A percentile compares a stretch with the other conserved stretches of the same genome.
These are phyloP conservation scores for Tympanuchus pallidicinctus DNA, from an alignment of 2,113 vertebrate species.

Conservation along the genomic window DNA sequence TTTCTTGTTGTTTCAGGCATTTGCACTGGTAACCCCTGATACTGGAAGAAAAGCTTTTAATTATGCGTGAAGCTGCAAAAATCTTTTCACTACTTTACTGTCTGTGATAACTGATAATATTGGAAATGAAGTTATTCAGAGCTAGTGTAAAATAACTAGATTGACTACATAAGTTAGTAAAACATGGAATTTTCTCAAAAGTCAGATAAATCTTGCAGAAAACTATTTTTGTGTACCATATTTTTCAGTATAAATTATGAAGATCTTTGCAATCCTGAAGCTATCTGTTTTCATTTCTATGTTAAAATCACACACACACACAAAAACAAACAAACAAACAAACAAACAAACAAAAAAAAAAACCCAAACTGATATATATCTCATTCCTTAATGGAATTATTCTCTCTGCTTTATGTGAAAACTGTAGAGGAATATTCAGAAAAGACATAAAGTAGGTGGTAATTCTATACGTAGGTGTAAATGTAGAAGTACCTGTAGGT, in stretches of 20 bases:
- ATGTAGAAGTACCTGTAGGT: not conserved
- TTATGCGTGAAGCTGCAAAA: not conserved
- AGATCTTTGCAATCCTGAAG: not conserved
- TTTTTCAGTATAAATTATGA: not conserved
- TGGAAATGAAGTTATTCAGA: not conserved
- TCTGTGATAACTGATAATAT: not conserved
- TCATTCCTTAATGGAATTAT: not conserved
- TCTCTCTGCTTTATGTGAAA: not conserved
- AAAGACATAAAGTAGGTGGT: not conserved
- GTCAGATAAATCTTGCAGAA: not conserved
- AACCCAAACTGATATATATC: not conserved
- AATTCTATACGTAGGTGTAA: not conserved
- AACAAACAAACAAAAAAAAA: too few species aligned
- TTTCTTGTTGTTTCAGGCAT: not conserved
- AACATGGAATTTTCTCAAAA: not conserved
- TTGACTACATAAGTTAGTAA: not conserved
- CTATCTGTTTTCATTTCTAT: not conserved
- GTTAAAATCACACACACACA: not conserved
- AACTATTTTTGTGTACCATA: not conserved
- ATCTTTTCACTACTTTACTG: not conserved
- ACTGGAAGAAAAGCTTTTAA: not conserved
- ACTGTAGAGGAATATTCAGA: not conserved
- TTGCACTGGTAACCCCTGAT: not conserved
- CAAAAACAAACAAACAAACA: too few species aligned
- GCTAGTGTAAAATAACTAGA: not conserved